A percentile compares a stretch with the other conserved stretches of the same genome.
Evolutionary conservation across 2,797 vertebrate species (phyloP).

Genomic region (Sphenodon punctatus): DNA sequence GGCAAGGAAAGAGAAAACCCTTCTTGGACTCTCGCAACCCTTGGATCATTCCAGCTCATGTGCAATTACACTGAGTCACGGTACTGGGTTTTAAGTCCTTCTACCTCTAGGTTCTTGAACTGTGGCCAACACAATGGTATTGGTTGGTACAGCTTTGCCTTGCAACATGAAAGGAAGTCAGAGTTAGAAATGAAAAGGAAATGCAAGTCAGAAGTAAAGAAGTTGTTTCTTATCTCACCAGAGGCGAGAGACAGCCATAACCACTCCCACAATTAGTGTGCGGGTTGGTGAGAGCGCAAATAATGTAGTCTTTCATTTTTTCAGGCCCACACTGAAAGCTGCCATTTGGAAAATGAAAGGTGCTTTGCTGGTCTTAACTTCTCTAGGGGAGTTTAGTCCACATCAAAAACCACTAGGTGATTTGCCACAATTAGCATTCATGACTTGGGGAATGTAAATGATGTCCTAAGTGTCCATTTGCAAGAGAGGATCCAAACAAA

Average conservation of each 20-base stretch:
- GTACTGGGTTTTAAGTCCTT: too few relatives aligned
- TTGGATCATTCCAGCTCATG: too few relatives aligned
- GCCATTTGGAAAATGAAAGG: neutral
- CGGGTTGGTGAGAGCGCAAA: neutral
- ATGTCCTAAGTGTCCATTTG: neutral
- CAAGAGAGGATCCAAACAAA: neutral
- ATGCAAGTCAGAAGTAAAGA: neutral
- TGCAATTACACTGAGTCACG: too few relatives aligned
- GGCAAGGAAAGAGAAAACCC: neutral
- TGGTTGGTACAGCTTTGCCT: neutral
- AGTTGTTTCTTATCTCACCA: neutral
- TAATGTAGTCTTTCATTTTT: neutral
- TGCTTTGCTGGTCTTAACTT: neutral
- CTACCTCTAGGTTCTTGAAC: fast-evolving
- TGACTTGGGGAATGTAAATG: neutral
- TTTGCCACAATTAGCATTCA: neutral
- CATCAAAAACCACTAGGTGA: neutral
- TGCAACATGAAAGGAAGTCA: fast-evolving
- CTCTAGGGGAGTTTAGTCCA: neutral
- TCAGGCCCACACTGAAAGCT: neutral
- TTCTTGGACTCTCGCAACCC: too few relatives aligned
- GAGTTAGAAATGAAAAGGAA: constrained; percentile 21
- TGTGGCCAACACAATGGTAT: fast-evolving
- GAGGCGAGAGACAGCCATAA: neutral
- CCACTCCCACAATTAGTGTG: too few relatives aligned